phyloP scores from a whole-genome alignment of 2,797 vertebrate species.

The Oceanodroma leucorhoa region DNA sequence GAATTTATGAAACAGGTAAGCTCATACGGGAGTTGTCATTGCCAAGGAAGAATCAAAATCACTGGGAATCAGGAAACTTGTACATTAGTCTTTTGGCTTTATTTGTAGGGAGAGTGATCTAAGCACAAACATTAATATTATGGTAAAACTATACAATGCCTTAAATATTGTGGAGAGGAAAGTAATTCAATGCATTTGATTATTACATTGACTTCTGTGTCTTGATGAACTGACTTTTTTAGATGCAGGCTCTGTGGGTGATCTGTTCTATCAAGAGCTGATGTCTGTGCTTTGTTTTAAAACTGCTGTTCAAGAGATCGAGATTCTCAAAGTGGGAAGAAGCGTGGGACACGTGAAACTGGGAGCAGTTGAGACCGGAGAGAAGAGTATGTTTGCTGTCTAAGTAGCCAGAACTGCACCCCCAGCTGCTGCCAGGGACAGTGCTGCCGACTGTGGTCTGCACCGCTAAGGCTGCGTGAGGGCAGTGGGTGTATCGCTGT shows the following conservation, averaged over 20 bases:
- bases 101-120: background rate
- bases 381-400: background rate
- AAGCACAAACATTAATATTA: background rate
- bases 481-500: background rate
- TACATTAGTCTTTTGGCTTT: background rate
- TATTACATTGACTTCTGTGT: background rate
- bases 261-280: background rate
- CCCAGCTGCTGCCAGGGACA: background rate
- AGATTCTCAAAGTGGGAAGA: background rate
- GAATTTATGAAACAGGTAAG: background rate
- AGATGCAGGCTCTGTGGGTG: background rate
- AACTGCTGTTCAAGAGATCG: background rate
- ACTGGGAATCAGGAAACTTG: background rate
- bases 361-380: background rate
- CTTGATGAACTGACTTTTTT: background rate
- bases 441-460: background rate
- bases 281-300: background rate
- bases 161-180: background rate
- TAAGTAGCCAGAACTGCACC: background rate
- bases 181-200: background rate
- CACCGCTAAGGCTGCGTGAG: background rate
- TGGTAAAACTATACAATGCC: background rate
- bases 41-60: background rate
- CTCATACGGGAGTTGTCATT: background rate
- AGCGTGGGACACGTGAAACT: fast-evolving